Conservation (phyloP, 2,797 vertebrate species). For the Xiphorhynchus erythropygius region DNA sequence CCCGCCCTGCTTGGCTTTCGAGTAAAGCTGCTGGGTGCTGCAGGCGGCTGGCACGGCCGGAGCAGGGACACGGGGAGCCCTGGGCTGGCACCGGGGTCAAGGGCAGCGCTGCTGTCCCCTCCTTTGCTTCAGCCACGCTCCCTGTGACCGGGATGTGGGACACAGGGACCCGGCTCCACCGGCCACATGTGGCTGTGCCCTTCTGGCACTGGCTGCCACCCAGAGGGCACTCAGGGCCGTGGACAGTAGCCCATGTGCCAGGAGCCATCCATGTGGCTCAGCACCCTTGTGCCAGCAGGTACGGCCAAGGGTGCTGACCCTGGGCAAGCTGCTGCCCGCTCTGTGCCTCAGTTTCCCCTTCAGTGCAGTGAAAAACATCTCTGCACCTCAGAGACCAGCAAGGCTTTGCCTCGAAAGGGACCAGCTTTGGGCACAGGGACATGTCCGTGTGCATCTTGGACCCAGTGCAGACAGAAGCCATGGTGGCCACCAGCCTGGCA, state of each 20-base stretch:
- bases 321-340: not conserved
- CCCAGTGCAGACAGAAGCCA: not conserved
- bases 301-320: not conserved
- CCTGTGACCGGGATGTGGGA: fast-evolving
- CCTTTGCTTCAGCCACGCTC: fast-evolving
- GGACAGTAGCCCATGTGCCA: not conserved
- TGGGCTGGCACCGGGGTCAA: fast-evolving
- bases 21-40: not conserved
- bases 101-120: not conserved
- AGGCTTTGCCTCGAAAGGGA: not conserved
- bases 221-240: fast-evolving
- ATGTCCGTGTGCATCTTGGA: fast-evolving
- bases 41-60: fast-evolving
- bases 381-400: fast-evolving
- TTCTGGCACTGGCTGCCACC: not conserved
- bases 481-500: fast-evolving
- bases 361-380: fast-evolving
- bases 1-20: not conserved
- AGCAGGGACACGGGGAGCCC: fast-evolving
- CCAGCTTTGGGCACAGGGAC: not conserved
- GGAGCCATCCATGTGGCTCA: not conserved
- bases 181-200: fast-evolving
- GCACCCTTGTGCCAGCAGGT: not conserved
- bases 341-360: not conserved
- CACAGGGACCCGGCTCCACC: fast-evolving